Base-by-base conservation (phyloP, 1,140 invertebrate genomes). In the Leucophenga varia region DNA sequence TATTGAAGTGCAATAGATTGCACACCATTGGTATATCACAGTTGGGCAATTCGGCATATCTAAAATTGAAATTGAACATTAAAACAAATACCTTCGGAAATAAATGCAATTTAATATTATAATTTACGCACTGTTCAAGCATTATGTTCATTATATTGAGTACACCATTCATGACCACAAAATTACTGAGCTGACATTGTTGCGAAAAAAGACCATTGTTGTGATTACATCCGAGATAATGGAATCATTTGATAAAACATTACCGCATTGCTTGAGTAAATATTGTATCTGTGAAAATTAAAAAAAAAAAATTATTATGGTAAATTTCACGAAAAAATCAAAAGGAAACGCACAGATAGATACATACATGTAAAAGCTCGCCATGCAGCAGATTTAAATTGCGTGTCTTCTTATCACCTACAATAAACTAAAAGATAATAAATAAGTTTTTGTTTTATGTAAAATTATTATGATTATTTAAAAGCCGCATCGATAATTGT, bases 371-470 rank as follows among this genome's bases (percentile, higher is more conserved):
- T 18, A 79, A 47, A 47, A 72, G 52, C 40, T 75, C 75, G 13
- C 78, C 78, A 55, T 79, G 78, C 6, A 74, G 53, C 6, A 59
- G 50, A 59, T 79, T 79, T 7, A 68, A 49, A 8, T 68, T 61
- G 2, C 46, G 34, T n/a, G 52, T 12, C 41, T 53, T 53, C 4
- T 9, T 10, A 14, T 34, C 13, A 25, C 45, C 42, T 7, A 37
- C 39, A 17, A 34, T 35, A 3, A 45, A 8, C 52, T 54, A n/a
- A 43, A 46, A 17, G 12, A 21, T 1, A 42, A 42, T 18, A 2
- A 44, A 20, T 17, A 39, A 9, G 6, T 22, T 3, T n/a, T 14
- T 39, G 19, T 38, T 44, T 36, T 34, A 19, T 28, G 20, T 44
- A 19, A 18, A 45, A 40, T 17, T 12, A 8, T 16, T 38, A 21